Evolutionary conservation across 2,888 invertebrate genomes (phyloP).

Genomic region (Gortyna flavago): DNA sequence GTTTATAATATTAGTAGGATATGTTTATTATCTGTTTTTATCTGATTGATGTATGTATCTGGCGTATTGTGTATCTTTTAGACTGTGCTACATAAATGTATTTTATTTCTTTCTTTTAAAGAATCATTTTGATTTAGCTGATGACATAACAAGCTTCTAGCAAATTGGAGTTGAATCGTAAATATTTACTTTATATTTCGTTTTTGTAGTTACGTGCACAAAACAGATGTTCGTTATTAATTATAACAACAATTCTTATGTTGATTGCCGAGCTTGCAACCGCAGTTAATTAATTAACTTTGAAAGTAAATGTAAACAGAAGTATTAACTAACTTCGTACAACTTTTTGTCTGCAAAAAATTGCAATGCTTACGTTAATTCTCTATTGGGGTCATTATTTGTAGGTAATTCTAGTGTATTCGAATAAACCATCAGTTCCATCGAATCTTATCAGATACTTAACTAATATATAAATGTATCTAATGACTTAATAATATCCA

Average conservation of each 20-base stretch:
- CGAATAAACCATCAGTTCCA: neutral
- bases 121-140: neutral
- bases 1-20: too few species aligned
- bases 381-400: neutral
- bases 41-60: too few species aligned
- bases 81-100: too few species aligned
- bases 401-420: neutral
- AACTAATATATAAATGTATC: neutral
- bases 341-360: neutral
- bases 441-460: neutral
- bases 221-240: slow-evolving; percentile 48
- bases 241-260: slow-evolving; percentile 31
- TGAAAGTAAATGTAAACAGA: slow-evolving; percentile 39
- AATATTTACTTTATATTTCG: slow-evolving; percentile 14
- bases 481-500: neutral
- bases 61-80: too few species aligned
- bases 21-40: neutral
- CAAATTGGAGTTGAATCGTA: neutral
- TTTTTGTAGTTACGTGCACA: neutral
- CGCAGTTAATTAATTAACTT: slow-evolving; percentile 59
- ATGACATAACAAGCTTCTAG: neutral
- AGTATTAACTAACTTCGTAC: neutral
- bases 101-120: too few species aligned
- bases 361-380: neutral
- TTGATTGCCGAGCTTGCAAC: slow-evolving; percentile 43